phyloP scores from a whole-genome alignment of 2,113 vertebrate genomes.

The Strix aluco region DNA sequence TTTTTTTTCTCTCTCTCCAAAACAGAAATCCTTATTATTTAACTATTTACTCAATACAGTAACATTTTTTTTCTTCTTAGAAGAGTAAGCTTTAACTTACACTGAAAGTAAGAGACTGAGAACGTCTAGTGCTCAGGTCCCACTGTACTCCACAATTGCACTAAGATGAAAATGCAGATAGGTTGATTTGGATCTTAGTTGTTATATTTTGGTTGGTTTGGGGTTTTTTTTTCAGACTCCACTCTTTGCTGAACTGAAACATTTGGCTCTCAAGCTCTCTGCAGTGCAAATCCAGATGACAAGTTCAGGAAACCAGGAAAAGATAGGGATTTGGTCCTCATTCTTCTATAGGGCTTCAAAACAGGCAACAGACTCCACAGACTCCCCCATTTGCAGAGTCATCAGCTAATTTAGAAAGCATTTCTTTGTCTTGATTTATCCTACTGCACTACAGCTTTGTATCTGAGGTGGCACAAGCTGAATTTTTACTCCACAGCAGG shows the following conservation, averaged over 20 bases:
- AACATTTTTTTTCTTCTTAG: neutral
- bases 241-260: neutral
- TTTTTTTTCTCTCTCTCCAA: neutral
- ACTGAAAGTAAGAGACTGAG: neutral
- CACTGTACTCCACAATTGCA: neutral
- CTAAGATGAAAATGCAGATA: neutral
- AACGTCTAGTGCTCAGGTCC: neutral
- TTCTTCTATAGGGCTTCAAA: neutral
- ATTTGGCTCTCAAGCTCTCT: neutral
- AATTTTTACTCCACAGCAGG: neutral
- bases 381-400: neutral
- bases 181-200: neutral
- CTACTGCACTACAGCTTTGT: neutral
- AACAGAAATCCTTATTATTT: neutral
- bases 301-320: neutral
- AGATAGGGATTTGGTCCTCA: neutral
- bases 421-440: neutral
- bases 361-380: neutral
- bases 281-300: neutral
- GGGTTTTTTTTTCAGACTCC: neutral
- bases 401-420: neutral
- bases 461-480: neutral
- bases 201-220: neutral
- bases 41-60: neutral
- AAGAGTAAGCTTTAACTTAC: neutral